Evolutionary conservation across 1,140 invertebrate genomes (phyloP), one percentile per base, ranked within the genome.

Genomic region (Vollenhovia emeryi): DNA sequence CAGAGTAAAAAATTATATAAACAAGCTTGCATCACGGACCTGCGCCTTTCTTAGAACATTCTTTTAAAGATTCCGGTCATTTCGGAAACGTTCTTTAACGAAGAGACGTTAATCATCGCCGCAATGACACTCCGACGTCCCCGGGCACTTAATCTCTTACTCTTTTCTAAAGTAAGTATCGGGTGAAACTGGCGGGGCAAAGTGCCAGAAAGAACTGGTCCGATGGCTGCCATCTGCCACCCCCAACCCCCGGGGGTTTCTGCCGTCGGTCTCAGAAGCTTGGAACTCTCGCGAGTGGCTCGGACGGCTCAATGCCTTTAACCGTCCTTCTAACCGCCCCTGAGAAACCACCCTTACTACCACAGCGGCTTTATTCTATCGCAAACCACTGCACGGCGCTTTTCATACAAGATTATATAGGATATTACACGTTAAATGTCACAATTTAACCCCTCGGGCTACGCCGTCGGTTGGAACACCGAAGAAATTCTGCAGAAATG

Each of bases 321-420:
- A 91, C 86, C 89, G 88, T 92, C 18, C 87, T 91, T 80, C 85
- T 90, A 87, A 87, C 86, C 85, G 86, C 89, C 87, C 90, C 85
- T 86, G 84, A 88, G 80, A 84, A 90, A 90, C 76, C 84, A 82
- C 78, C 76, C 62, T 52, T 50, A 71, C 69, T 84, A 83, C 85
- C 45, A 84, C 79, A 33, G 71, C 69, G 60, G 74, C 79, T 89
- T 89, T 89, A 89, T 90, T 85, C 89, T 80, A 89, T 40, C 79
- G 73, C 50, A 73, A 88, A 90, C 88, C 87, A 89, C 85, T 87
- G 88, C 83, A 80, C 84, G 82, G 57, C 15, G 89, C 91, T 91
- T 92, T 93, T 93, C 92, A 93, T 91, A 87, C 89, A 92, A 93
- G 89, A 93, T 93, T 93, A 92, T 93, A 93, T 93, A 89, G 90